These are phyloP conservation scores for Sciurus carolinensis DNA, from an alignment of 2,797 vertebrate species.

Conservation along the genomic window DNA sequence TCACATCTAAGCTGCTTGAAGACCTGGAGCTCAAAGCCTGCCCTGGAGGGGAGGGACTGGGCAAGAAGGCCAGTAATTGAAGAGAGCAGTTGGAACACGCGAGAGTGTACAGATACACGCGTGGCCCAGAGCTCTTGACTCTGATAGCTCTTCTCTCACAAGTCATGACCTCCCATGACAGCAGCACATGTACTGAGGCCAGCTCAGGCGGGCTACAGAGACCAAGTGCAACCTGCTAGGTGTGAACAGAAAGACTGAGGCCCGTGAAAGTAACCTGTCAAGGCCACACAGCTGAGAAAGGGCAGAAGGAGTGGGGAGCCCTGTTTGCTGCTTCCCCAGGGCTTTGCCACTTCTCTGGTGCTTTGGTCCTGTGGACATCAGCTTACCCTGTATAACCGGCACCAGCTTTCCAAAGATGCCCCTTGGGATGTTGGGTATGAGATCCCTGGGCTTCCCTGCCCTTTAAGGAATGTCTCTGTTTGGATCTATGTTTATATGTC, in stretches of 20 bases:
- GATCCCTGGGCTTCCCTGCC: not conserved
- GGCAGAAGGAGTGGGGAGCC: not conserved
- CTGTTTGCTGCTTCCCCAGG: fast-evolving
- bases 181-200: not conserved
- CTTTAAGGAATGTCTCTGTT: not conserved
- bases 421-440: not conserved
- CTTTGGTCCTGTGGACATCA: not conserved
- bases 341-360: not conserved
- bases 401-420: not conserved
- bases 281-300: not conserved
- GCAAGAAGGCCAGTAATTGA: not conserved
- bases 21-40: not conserved
- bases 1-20: not conserved
- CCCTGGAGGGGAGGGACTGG: not conserved
- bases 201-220: not conserved
- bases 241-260: not conserved
- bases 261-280: fast-evolving
- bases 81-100: not conserved
- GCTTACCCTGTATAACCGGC: not conserved
- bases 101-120: not conserved
- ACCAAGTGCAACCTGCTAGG: not conserved
- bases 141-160: not conserved
- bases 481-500: not conserved
- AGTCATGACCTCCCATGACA: not conserved
- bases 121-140: not conserved